Conservation (phyloP, 1,140 invertebrate genomes). For the Lamellibrachia luymesi region DNA sequence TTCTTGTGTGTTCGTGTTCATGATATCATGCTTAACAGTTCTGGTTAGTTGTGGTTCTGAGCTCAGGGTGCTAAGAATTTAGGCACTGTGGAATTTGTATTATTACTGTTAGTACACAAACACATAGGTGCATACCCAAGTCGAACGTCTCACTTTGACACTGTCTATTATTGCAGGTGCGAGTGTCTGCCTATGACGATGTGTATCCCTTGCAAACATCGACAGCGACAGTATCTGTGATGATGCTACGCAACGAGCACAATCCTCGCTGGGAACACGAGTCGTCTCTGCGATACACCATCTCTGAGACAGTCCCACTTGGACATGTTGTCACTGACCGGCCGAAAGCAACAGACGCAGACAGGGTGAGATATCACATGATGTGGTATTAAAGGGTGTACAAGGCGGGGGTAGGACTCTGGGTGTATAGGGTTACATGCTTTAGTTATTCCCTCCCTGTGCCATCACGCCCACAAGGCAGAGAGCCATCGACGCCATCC, state of each 20-base stretch:
- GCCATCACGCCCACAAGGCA: too few relatives aligned
- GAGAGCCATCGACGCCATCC: too few relatives aligned
- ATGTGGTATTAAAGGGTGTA: neutral
- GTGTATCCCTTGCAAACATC: constrained; percentile 22
- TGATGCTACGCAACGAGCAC: constrained; percentile 13
- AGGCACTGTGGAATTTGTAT: too few relatives aligned
- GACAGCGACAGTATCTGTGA: constrained; percentile 20
- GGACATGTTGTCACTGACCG: constrained; percentile 15
- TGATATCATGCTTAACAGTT: too few relatives aligned
- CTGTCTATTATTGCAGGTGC: constrained; percentile 15
- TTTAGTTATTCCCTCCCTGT: too few relatives aligned
- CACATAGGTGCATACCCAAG: too few relatives aligned
- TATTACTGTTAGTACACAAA: too few relatives aligned
- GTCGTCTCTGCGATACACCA: constrained; percentile 17
- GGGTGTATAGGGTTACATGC: too few relatives aligned
- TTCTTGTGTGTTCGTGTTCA: too few relatives aligned
- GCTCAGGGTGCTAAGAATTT: too few relatives aligned
- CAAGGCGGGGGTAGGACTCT: too few relatives aligned
- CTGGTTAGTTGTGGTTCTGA: too few relatives aligned
- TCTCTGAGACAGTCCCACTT: constrained; percentile 28
- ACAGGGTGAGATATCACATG: constrained; percentile 15
- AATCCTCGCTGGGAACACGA: constrained; percentile 2
- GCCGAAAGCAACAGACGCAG: neutral
- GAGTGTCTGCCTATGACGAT: constrained; percentile 20
- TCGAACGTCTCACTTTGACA: neutral